These are phyloP conservation scores for Isotomurus palustris DNA, from an alignment of 2,888 invertebrate species.

Conservation along the genomic window DNA sequence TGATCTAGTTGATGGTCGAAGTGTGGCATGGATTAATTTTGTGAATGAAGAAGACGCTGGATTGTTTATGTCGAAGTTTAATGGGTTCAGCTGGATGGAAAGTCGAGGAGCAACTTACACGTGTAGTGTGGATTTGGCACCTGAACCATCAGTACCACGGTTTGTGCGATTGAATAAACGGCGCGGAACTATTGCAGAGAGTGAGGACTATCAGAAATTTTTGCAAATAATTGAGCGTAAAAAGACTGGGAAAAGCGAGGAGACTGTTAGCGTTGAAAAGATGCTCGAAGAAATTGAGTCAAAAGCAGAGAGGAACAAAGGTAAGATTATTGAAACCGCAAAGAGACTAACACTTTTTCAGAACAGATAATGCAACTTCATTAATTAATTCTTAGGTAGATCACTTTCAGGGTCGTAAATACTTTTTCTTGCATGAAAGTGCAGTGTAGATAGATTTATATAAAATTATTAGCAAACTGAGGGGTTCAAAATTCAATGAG, in stretches of 20 bases:
- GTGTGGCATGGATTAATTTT: conserved; percentile 8
- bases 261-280: not conserved
- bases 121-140: not conserved
- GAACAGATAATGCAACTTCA: no score
- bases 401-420: no score
- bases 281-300: conserved; percentile 4
- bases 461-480: no score
- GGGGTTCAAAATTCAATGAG: no score
- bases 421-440: no score
- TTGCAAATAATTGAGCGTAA: not conserved
- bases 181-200: conserved; percentile 1
- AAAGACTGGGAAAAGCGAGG: no score
- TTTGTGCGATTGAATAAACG: not conserved
- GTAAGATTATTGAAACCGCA: no score
- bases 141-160: not conserved
- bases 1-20: not conserved
- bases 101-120: not conserved
- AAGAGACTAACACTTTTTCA: no score
- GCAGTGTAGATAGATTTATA: no score
- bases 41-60: not conserved
- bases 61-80: conserved; percentile 5
- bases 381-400: no score
- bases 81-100: conserved; percentile 2
- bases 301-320: not conserved
- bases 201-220: conserved; percentile 1